Conservation (phyloP, 37 sponge, comb jelly and placozoan species). For the Aplysina aerophoba region DNA sequence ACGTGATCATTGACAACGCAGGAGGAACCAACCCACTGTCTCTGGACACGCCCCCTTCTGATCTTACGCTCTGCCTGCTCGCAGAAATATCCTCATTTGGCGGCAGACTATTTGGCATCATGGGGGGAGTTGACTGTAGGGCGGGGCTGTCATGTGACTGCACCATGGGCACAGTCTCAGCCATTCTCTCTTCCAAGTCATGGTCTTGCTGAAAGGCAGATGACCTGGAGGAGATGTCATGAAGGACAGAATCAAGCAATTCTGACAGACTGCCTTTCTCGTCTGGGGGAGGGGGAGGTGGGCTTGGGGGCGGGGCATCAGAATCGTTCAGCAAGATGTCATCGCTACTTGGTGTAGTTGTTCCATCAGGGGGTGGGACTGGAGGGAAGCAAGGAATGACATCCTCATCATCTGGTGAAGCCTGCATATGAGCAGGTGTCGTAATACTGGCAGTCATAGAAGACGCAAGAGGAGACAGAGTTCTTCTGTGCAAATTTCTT, state of each 20-base stretch:
- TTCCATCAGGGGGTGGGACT: not conserved
- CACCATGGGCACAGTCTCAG: too few species aligned
- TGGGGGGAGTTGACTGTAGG: too few species aligned
- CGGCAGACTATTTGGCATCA: too few species aligned
- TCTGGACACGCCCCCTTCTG: not conserved
- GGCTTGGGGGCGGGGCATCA: too few species aligned
- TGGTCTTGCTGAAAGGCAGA: too few species aligned
- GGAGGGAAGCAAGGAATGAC: not conserved
- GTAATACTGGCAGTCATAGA: not conserved
- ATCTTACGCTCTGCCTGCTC: not conserved
- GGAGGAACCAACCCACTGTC: not conserved
- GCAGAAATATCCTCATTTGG: not conserved
- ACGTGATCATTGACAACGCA: not conserved
- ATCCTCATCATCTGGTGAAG: not conserved
- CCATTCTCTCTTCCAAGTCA: too few species aligned
- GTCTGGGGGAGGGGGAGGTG: too few species aligned
- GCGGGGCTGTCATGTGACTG: too few species aligned
- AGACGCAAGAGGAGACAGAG: constrained; percentile 12
- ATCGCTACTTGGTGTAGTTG: not conserved
- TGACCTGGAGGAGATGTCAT: too few species aligned
- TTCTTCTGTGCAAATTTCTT: not conserved
- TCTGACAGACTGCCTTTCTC: too few species aligned
- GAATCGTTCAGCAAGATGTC: not conserved
- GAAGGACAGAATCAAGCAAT: too few species aligned
- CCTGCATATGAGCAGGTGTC: not conserved